phyloP scores from a whole-genome alignment of 2,888 invertebrate genomes.

The Salpingus planirostris region DNA sequence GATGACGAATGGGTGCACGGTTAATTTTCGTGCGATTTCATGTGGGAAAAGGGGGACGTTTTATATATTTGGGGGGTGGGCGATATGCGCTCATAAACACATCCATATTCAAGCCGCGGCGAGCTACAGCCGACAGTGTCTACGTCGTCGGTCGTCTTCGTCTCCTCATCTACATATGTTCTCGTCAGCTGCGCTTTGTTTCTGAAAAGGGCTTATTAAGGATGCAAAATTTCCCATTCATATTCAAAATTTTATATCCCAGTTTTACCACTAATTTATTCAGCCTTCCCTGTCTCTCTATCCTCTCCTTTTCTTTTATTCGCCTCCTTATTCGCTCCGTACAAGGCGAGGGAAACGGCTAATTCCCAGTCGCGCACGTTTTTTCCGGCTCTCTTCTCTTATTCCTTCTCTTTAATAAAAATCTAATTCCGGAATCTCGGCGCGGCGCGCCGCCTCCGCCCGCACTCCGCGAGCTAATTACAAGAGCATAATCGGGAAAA shows the following conservation, averaged over 20 bases:
- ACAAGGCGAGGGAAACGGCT: conserved; percentile 27
- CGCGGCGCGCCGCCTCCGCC: too few relatives aligned
- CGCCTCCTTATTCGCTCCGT: conserved; percentile 25
- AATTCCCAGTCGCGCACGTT: conserved; percentile 22
- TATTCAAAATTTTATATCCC: conserved; percentile 86
- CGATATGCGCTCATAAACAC: conserved; percentile 13
- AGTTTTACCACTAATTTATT: conserved; percentile 70
- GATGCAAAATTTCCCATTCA: conserved; percentile 83
- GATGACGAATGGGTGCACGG: too few relatives aligned
- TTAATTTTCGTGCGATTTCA: too few relatives aligned
- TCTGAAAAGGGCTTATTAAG: conserved; percentile 66
- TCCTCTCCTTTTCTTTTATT: conserved; percentile 24
- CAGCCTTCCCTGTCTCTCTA: conserved; percentile 41
- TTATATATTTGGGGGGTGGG: too few relatives aligned
- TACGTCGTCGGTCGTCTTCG: conserved; percentile 20
- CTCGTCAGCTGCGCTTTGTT: conserved; percentile 50
- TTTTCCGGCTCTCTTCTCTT: too few relatives aligned
- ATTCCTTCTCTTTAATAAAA: too few relatives aligned
- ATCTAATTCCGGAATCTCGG: too few relatives aligned
- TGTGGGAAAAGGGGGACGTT: too few relatives aligned
- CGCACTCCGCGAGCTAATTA: too few relatives aligned
- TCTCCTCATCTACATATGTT: conserved; percentile 52
- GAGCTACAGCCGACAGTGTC: conserved; percentile 14
- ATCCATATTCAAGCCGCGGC: conserved; percentile 13
- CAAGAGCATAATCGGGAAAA: too few relatives aligned